Evolutionary conservation across 2,888 invertebrate species (phyloP), one percentile per base, ranked within the genome.

Genomic region (Azorinus chamasolen): DNA sequence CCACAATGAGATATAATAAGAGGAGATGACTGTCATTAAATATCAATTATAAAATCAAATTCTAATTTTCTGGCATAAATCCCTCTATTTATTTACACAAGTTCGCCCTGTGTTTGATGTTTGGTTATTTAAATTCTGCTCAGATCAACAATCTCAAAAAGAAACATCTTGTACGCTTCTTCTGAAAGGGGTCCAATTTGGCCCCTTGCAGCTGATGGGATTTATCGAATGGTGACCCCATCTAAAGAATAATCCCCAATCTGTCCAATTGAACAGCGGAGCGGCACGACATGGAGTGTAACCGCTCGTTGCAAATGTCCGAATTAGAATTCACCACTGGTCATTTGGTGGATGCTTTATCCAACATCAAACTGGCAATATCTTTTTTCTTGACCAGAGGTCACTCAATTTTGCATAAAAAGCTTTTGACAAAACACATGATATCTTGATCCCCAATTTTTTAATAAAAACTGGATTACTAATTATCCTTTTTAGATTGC

Each of bases 121-220:
- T 65, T 65, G 65, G 65, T 65, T 65, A 72, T 59, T 72, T 65
- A 72, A 72, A 72, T 61, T 64, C 72, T 65, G 64, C 65, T 64
- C 43, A 59, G 65, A 65, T 72, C 64, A 55, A 59, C 64, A 54
- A 27, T 72, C 59, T 59, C 72, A 46, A 65, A 64, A 45, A 24
- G 32, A 51, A 59, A 72, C 72, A 65, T 59, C 59, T 65, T 72
- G 72, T 59, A 45, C 24, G 18, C 25, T 65, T 61, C 65, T 59
- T 5, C 65, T 72, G 53, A 65, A 65, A 65, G n/a, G 51, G 59
- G 59, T 59, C 55, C 54, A 58, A 72, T 65, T 72, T 59, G 58
- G 53, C 65, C 25, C 41, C 25, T 32, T 32, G 58, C 72, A 65
- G 65, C 72, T 72, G 72, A 64, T 61, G 58, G 41, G 32, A 37